A percentile compares a stretch with the other conserved stretches of the same genome.
phyloP scores from a whole-genome alignment of 1,140 invertebrate genomes.

The Drosophila neocordata region DNA sequence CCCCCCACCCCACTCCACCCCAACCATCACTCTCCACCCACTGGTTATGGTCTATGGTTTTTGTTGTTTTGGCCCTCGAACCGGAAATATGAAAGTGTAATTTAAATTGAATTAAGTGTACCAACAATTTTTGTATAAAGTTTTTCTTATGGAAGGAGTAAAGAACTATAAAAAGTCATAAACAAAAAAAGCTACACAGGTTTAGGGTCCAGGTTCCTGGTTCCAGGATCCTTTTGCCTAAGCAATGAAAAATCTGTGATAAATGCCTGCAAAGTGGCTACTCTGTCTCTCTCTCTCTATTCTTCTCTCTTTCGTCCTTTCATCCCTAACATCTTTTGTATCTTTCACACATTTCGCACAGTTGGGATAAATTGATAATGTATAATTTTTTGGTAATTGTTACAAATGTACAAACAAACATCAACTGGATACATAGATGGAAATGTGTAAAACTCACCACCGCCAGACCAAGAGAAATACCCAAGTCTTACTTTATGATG shows the following conservation, averaged over 20 bases:
- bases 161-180: too few relatives aligned
- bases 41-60: background rate
- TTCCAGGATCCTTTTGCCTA: slow-evolving; percentile 14
- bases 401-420: slow-evolving; percentile 64
- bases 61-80: slow-evolving; percentile 12
- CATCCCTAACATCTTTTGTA: too few relatives aligned
- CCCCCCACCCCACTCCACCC: background rate
- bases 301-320: background rate
- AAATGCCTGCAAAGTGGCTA: slow-evolving; percentile 72
- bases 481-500: slow-evolving; percentile 60
- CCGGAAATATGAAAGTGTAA: slow-evolving; percentile 81
- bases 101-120: slow-evolving; percentile 82
- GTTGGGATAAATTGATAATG: slow-evolving; percentile 52
- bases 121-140: slow-evolving; percentile 20
- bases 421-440: background rate
- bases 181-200: too few relatives aligned
- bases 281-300: background rate
- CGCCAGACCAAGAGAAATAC: background rate
- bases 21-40: too few relatives aligned
- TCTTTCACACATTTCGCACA: slow-evolving; percentile 14
- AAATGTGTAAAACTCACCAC: background rate
- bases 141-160: slow-evolving; percentile 28
- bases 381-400: slow-evolving; percentile 62
- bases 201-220: too few relatives aligned
- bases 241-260: slow-evolving; percentile 57